These are phyloP conservation scores for Ictidomys tridecemlineatus DNA, from an alignment of 2,113 vertebrate species.

Conservation along the genomic window DNA sequence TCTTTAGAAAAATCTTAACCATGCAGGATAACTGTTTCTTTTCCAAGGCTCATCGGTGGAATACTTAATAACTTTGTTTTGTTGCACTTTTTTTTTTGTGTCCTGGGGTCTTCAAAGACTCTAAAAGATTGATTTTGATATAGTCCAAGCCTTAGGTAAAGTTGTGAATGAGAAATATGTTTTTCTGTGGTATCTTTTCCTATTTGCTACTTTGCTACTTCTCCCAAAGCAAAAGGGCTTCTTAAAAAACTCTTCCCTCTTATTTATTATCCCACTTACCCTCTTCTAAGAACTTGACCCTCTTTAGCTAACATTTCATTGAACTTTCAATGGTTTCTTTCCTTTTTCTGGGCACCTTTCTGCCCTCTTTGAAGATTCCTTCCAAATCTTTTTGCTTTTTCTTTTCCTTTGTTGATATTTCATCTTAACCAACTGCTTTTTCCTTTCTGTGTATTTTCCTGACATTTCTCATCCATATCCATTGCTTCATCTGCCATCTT, in stretches of 20 bases:
- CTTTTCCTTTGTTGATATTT: not conserved
- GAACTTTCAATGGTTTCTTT: not conserved
- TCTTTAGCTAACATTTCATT: not conserved
- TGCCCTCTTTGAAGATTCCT: not conserved
- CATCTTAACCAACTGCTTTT: not conserved
- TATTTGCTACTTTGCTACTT: not conserved
- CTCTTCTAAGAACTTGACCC: not conserved
- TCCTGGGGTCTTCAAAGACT: not conserved
- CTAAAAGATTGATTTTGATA: constrained; percentile 42
- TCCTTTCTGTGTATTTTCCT: not conserved
- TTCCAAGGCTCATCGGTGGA: not conserved
- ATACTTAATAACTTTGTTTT: constrained; percentile 45
- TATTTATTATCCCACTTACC: not conserved
- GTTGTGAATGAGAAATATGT: not conserved
- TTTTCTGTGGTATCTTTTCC: not conserved
- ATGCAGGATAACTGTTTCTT: constrained; percentile 35
- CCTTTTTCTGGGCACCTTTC: not conserved
- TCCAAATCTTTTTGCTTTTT: not conserved
- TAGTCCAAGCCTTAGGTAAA: constrained; percentile 55
- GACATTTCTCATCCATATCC: not conserved
- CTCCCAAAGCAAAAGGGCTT: not conserved
- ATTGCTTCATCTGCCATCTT: not conserved
- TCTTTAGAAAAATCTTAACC: constrained; percentile 55
- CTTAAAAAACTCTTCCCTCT: not conserved
- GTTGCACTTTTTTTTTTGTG: not conserved